These are phyloP conservation scores for Brachionus sp. DNA, from an alignment of 1,140 invertebrate genomes.

Conservation along the genomic window DNA sequence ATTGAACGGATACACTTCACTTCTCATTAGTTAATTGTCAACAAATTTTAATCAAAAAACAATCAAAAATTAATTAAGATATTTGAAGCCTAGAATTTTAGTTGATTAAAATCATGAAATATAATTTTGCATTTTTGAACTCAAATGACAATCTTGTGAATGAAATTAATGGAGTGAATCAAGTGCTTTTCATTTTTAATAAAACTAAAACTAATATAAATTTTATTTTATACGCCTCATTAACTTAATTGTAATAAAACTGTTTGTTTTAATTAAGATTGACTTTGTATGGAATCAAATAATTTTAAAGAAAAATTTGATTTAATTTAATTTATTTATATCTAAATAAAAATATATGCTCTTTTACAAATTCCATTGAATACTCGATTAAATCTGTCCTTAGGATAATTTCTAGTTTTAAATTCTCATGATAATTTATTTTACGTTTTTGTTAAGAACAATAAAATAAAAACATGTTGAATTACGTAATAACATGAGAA, in stretches of 20 bases:
- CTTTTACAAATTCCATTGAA: not conserved
- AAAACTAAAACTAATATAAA: not conserved
- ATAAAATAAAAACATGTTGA: too few relatives aligned
- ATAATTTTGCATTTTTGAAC: not conserved
- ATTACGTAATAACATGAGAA: too few relatives aligned
- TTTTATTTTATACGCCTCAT: not conserved
- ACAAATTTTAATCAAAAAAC: not conserved
- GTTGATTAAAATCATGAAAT: slow-evolving; percentile 3
- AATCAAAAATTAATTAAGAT: slow-evolving; percentile 29
- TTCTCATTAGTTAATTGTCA: not conserved
- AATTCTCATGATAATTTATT: not conserved
- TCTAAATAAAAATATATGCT: not conserved
- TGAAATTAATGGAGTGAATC: slow-evolving; percentile 5
- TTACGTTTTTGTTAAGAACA: too few relatives aligned
- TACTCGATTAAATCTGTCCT: not conserved
- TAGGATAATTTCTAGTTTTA: not conserved
- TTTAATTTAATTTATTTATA: not conserved
- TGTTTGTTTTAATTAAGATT: slow-evolving; percentile 12
- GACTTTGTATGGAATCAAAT: not conserved
- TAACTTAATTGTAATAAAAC: slow-evolving; percentile 32
- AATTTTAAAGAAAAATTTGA: not conserved
- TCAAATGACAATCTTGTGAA: not conserved
- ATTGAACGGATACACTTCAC: not conserved
- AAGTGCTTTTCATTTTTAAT: not conserved
- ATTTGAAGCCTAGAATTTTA: not conserved